Evolutionary conservation across 2,888 invertebrate species (phyloP).

Genomic region (Uloborus plumipes): DNA sequence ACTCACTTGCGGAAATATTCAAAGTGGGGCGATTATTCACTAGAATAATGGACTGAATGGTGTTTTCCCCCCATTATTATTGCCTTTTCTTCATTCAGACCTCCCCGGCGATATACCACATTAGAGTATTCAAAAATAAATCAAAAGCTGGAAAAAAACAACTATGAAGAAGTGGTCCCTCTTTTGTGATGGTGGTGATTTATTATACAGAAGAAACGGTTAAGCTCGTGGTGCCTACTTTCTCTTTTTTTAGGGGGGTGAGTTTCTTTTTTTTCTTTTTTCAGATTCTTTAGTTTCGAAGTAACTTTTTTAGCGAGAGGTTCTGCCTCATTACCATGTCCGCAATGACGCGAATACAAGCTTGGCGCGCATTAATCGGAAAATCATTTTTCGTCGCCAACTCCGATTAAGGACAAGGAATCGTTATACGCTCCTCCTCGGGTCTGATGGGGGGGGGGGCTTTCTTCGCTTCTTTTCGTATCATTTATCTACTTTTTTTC

Average conservation of each 20-base stretch:
- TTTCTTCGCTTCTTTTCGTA: conserved; percentile 1
- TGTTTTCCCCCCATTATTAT: conserved; percentile 32
- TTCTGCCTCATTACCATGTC: conserved; percentile 64
- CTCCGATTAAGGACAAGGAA: conserved; percentile 60
- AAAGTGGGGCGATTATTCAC: conserved; percentile 64
- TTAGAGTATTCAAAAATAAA: too few relatives aligned
- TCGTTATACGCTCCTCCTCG: conserved; percentile 20
- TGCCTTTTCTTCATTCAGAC: conserved; percentile 19
- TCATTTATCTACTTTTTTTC: conserved; percentile 29
- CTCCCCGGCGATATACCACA: not conserved
- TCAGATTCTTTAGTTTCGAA: conserved; percentile 51
- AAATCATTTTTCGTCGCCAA: conserved; percentile 63
- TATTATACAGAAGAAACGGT: too few relatives aligned
- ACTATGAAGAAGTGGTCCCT: too few relatives aligned
- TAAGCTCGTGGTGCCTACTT: not conserved
- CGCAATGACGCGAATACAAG: conserved; percentile 56
- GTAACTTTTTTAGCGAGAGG: conserved; percentile 51
- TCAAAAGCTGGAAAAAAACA: too few relatives aligned
- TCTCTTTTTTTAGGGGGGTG: conserved; percentile 8
- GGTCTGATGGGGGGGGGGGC: not conserved
- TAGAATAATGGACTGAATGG: conserved; percentile 58
- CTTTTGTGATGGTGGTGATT: too few relatives aligned
- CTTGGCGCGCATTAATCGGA: conserved; percentile 58
- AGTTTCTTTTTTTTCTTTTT: conserved; percentile 23
- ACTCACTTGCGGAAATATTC: conserved; percentile 64